phyloP scores from a whole-genome alignment of 2,888 invertebrate genomes.

The Chrysopilus asiliformis region DNA sequence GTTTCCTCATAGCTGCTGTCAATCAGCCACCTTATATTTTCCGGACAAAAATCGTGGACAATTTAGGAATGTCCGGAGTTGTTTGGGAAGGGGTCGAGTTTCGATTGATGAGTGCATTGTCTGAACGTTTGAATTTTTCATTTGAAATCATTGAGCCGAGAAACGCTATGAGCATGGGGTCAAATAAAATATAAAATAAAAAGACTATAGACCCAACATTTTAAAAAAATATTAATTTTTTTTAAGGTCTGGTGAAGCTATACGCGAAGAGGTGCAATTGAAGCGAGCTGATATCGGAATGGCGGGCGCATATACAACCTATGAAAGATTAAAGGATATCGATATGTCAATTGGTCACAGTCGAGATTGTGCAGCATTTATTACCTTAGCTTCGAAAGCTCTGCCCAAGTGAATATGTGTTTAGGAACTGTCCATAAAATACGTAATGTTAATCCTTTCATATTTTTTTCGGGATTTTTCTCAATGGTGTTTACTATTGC shows the following conservation, averaged over 20 bases:
- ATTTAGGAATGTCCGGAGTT: constrained; percentile 22
- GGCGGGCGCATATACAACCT: constrained; percentile 56
- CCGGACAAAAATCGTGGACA: constrained; percentile 29
- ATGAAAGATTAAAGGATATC: constrained; percentile 35
- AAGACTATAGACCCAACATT: constrained; percentile 1
- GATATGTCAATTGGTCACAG: constrained; percentile 54
- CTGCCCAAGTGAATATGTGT: constrained; percentile 45
- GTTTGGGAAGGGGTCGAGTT: constrained; percentile 60
- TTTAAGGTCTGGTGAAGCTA: constrained; percentile 46
- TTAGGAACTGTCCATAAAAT: neutral
- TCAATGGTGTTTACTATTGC: neutral
- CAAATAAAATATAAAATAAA: constrained; percentile 16
- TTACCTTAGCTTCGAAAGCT: constrained; percentile 64
- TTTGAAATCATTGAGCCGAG: constrained; percentile 51
- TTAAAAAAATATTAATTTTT: neutral
- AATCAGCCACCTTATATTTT: constrained; percentile 64
- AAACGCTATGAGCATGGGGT: constrained; percentile 38
- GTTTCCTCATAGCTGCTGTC: constrained; percentile 53
- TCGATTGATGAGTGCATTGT: constrained; percentile 47
- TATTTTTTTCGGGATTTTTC: neutral
- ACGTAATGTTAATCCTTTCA: neutral
- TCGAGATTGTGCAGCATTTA: constrained; percentile 63
- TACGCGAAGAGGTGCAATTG: constrained; percentile 40
- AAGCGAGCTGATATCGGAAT: constrained; percentile 52
- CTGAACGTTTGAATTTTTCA: constrained; percentile 55